A percentile compares a stretch with the other conserved stretches of the same genome.
Conservation (phyloP, 2,113 vertebrate species). For the Mungos mungo region DNA sequence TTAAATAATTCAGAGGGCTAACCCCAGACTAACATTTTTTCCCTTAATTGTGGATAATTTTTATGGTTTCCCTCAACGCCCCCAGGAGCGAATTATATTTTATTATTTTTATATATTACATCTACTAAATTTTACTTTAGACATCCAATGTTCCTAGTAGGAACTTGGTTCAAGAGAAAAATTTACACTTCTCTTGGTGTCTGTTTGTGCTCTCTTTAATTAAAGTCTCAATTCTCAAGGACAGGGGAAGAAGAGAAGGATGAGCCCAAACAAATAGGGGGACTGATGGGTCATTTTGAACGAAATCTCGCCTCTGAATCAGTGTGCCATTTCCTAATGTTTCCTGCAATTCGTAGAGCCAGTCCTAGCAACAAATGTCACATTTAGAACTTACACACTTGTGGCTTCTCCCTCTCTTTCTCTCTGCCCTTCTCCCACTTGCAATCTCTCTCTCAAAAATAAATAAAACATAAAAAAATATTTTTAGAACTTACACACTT, state of each 20-base stretch:
- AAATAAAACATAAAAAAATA: no score
- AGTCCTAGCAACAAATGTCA: neutral
- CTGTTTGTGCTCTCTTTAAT: neutral
- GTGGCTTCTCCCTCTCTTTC: neutral
- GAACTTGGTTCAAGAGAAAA: conserved; percentile 3
- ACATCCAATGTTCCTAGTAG: conserved; percentile 43
- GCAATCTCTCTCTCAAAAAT: no score
- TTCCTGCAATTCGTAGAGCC: neutral
- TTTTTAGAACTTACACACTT: neutral
- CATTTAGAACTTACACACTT: neutral
- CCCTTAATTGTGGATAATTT: conserved; percentile 65
- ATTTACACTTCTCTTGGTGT: neutral
- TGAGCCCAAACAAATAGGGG: neutral
- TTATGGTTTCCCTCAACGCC: conserved; percentile 39
- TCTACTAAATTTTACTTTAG: conserved; percentile 71
- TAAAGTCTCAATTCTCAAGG: neutral
- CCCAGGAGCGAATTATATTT: conserved; percentile 71
- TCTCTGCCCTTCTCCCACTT: no score
- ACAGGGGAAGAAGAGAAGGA: neutral
- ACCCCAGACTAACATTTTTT: conserved; percentile 72
- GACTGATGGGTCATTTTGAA: neutral
- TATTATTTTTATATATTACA: conserved; percentile 66
- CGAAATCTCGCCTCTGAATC: neutral
- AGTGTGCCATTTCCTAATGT: neutral
- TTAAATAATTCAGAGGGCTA: conserved; percentile 81